Evolutionary conservation across 2,113 vertebrate species (phyloP).

Genomic region (Gymnarchus niloticus): DNA sequence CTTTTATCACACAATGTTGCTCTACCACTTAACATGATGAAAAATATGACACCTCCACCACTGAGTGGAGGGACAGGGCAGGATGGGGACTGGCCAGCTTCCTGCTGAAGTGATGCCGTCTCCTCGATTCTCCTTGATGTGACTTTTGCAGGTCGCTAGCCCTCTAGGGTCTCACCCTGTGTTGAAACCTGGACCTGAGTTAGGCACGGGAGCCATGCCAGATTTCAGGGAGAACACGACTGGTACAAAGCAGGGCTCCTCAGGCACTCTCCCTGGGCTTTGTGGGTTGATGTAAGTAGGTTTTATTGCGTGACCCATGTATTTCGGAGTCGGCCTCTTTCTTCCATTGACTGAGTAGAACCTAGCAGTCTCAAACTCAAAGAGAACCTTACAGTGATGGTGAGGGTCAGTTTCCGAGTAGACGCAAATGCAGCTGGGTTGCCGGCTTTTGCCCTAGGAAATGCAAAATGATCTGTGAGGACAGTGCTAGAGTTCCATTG

Average conservation of each 20-base stretch:
- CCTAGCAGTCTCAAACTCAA: background rate
- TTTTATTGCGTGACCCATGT: background rate
- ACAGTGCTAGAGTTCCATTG: background rate
- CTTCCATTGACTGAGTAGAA: background rate
- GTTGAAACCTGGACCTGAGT: background rate
- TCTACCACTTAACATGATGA: background rate
- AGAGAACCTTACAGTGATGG: background rate
- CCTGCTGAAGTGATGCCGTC: background rate
- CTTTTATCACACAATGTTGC: background rate
- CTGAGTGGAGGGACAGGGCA: background rate
- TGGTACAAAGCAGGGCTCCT: background rate
- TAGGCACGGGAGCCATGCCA: background rate
- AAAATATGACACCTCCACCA: background rate
- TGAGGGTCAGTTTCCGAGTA: background rate
- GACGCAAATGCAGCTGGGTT: background rate
- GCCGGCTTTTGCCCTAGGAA: background rate
- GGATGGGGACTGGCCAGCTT: background rate
- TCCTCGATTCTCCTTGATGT: background rate
- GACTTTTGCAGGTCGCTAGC: background rate
- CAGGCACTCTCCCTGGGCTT: background rate
- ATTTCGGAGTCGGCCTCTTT: background rate
- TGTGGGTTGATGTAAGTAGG: background rate
- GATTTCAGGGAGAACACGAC: background rate
- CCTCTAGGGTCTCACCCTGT: background rate
- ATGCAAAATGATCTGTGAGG: background rate